Conservation (phyloP, 2,888 invertebrate genomes). For the Synanthedon formicaeformis region DNA sequence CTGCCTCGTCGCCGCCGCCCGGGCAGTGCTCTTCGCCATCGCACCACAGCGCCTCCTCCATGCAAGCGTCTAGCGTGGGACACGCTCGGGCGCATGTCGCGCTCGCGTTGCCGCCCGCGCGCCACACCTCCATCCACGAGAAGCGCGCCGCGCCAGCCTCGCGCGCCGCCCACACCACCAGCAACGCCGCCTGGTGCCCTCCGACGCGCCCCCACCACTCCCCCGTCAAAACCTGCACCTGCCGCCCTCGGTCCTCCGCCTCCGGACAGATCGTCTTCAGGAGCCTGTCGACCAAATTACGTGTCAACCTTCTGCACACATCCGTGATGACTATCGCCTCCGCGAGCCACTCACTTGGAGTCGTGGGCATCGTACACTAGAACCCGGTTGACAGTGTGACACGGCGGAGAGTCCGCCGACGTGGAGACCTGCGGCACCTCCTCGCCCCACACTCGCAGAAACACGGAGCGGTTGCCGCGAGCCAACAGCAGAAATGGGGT, state of each 20-base stretch:
- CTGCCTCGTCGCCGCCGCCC: slow-evolving; percentile 78
- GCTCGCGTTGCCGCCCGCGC: slow-evolving; percentile 33
- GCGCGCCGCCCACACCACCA: slow-evolving; percentile 86
- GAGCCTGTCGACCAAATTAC: slow-evolving; percentile 31
- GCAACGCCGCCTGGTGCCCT: slow-evolving; percentile 75
- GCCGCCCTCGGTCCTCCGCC: slow-evolving; percentile 73
- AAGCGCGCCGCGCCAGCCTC: slow-evolving; percentile 83
- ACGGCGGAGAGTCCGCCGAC: slow-evolving; percentile 73
- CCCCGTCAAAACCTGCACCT: slow-evolving; percentile 83
- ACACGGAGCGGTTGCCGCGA: slow-evolving; percentile 82
- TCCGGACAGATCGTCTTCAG: slow-evolving; percentile 80
- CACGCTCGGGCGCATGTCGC: slow-evolving; percentile 58
- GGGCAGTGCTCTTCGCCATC: slow-evolving; percentile 78
- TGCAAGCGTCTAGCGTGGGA: slow-evolving; percentile 82
- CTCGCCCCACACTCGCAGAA: slow-evolving; percentile 86
- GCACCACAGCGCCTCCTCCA: slow-evolving; percentile 80
- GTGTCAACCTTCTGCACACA: background rate
- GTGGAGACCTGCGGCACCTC: slow-evolving; percentile 76
- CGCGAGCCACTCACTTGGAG: slow-evolving; percentile 28
- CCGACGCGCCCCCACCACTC: slow-evolving; percentile 73
- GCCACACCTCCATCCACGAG: slow-evolving; percentile 73
- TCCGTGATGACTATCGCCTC: background rate
- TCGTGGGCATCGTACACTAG: slow-evolving; percentile 84
- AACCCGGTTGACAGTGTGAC: slow-evolving; percentile 82
- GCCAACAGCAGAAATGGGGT: slow-evolving; percentile 85